A percentile compares a stretch with the other conserved stretches of the same genome.
Conservation (phyloP, 2,797 vertebrate species). For the Pempheris klunzingeri region DNA sequence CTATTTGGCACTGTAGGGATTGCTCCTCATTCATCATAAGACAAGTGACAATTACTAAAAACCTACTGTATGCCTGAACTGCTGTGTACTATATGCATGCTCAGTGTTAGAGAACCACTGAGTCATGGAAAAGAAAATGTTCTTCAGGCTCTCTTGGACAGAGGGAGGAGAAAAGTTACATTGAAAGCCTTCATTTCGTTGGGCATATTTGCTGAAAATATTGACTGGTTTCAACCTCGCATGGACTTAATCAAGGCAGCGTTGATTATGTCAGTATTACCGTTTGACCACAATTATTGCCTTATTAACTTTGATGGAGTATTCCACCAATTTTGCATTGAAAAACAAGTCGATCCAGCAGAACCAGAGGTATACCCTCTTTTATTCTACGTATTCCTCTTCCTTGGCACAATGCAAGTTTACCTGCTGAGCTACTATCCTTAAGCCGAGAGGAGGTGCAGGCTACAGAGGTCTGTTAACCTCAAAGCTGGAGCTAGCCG, state of each 20-base stretch:
- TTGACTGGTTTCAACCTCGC: background rate
- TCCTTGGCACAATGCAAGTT: too few species aligned
- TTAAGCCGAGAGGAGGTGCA: too few species aligned
- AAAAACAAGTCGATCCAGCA: too few species aligned
- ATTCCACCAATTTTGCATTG: background rate
- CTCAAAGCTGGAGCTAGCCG: too few species aligned
- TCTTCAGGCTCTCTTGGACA: background rate
- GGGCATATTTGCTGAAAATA: background rate
- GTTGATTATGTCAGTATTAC: too few species aligned
- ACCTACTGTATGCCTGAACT: background rate
- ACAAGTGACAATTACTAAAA: slow-evolving; percentile 25
- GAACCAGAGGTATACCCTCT: background rate
- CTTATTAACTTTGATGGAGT: background rate
- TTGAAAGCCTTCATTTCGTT: background rate
- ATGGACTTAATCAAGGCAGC: background rate
- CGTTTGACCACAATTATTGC: background rate
- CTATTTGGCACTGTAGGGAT: too few species aligned
- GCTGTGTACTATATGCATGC: slow-evolving; percentile 3
- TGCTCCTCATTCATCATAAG: slow-evolving; percentile 18
- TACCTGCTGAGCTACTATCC: too few species aligned
- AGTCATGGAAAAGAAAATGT: background rate
- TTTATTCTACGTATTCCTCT: too few species aligned
- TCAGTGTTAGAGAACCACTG: background rate
- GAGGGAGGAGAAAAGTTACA: background rate
- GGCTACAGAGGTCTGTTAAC: too few species aligned